phyloP scores from a whole-genome alignment of 1,140 invertebrate species.

The Phymorhynchus buccinoides region DNA sequence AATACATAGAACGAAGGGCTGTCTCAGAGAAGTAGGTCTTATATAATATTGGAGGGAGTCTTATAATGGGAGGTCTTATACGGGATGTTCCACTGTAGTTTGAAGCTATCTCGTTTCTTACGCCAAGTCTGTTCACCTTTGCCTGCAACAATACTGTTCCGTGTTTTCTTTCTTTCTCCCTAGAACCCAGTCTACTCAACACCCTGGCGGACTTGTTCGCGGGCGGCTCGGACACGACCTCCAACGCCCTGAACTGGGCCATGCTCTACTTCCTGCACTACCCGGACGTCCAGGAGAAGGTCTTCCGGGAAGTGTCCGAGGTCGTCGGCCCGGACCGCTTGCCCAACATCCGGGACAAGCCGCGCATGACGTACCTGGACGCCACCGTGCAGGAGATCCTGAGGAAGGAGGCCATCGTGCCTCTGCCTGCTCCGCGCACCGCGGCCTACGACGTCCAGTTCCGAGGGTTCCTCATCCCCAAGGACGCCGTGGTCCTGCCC shows the following conservation, averaged over 20 bases:
- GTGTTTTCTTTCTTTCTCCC: background rate
- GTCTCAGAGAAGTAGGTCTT: too few species aligned
- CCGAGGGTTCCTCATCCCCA: slow-evolving; percentile 67
- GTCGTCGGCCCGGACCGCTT: slow-evolving; percentile 84
- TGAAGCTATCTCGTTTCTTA: too few species aligned
- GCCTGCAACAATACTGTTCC: too few species aligned
- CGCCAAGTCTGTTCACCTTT: too few species aligned
- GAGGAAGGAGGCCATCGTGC: slow-evolving; percentile 68
- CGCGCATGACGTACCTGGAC: slow-evolving; percentile 53
- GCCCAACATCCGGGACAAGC: slow-evolving; percentile 84
- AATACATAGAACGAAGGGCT: too few species aligned
- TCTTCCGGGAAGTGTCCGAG: slow-evolving; percentile 88
- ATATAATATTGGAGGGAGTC: too few species aligned
- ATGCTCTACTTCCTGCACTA: slow-evolving; percentile 84
- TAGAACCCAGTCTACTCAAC: slow-evolving; percentile 52
- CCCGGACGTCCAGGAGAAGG: slow-evolving; percentile 77
- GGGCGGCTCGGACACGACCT: slow-evolving; percentile 89
- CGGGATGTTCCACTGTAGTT: too few species aligned
- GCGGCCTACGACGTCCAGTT: slow-evolving; percentile 59
- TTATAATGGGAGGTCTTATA: too few species aligned
- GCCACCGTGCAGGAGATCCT: slow-evolving; percentile 68
- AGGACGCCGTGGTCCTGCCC: slow-evolving; percentile 67
- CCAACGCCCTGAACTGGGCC: slow-evolving; percentile 89
- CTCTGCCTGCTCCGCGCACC: slow-evolving; percentile 70
- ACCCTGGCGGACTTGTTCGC: slow-evolving; percentile 84